Evolutionary conservation across 2,888 invertebrate species (phyloP).

Genomic region (Pheosia gnoma): DNA sequence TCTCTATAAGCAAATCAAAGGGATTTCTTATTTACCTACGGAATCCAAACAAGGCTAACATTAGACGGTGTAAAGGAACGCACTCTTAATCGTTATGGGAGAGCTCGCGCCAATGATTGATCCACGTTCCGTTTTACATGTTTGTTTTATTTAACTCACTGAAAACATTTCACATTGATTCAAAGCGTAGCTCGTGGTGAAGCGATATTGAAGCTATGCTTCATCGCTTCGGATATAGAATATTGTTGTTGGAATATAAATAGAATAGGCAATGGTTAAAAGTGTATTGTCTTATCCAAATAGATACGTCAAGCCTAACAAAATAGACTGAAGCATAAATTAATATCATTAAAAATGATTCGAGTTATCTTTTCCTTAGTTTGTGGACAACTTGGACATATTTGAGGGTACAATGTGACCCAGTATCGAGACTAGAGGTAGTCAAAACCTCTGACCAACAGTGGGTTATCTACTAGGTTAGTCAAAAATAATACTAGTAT

Average conservation of each 20-base stretch:
- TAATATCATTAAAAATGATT: no score
- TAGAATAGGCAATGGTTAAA: no score
- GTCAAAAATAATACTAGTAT: no score
- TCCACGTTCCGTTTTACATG: constrained; percentile 45
- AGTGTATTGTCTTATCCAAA: no score
- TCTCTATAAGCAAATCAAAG: not conserved
- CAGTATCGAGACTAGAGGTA: no score
- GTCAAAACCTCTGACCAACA: no score
- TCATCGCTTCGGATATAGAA: constrained; percentile 2
- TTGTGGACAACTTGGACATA: no score
- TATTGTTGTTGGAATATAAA: not conserved
- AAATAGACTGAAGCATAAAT: no score
- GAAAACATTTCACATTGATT: constrained; percentile 62
- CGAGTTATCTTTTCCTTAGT: no score
- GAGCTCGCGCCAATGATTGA: constrained; percentile 57
- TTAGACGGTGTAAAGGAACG: constrained; percentile 49
- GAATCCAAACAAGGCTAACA: constrained; percentile 38
- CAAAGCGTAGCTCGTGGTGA: constrained; percentile 40
- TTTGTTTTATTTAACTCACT: constrained; percentile 45
- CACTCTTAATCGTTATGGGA: constrained; percentile 48
- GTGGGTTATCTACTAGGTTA: no score
- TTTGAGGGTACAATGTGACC: no score
- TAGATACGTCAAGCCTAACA: no score
- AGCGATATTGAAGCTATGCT: constrained; percentile 10
- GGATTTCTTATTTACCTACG: not conserved